Evolutionary conservation across 2,888 invertebrate genomes (phyloP).

Genomic region (Philereme vetulata): DNA sequence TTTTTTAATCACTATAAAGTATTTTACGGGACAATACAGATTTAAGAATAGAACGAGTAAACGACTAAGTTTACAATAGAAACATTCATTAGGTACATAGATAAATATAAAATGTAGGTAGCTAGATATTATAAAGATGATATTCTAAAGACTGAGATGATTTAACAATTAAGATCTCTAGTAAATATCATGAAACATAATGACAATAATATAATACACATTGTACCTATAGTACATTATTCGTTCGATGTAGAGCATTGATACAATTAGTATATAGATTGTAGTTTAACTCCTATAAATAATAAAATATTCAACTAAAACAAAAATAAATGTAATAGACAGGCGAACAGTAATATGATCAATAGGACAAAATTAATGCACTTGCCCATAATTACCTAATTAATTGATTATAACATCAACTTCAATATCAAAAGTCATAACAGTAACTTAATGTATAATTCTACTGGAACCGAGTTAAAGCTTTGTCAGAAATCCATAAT

Average conservation of each 20-base stretch:
- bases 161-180: conserved; percentile 47
- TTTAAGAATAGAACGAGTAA: conserved; percentile 75
- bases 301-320: conserved; percentile 83
- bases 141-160: conserved; percentile 71
- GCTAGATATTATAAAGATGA: conserved; percentile 70
- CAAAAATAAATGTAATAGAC: conserved; percentile 78
- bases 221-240: conserved; percentile 57
- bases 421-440: conserved; percentile 81
- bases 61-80: conserved; percentile 78
- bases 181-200: conserved; percentile 38
- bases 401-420: conserved; percentile 83
- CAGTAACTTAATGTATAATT: conserved; percentile 83
- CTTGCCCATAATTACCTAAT: conserved; percentile 81
- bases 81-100: conserved; percentile 79
- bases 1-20: conserved; percentile 61
- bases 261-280: conserved; percentile 62
- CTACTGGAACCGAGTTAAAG: conserved; percentile 84
- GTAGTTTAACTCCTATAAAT: conserved; percentile 74
- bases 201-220: conserved; percentile 49
- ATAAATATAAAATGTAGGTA: conserved; percentile 74
- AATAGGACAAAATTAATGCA: conserved; percentile 83
- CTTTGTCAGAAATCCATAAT: conserved; percentile 82
- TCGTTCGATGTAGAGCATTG: conserved; percentile 67
- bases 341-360: conserved; percentile 79
- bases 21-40: conserved; percentile 77